Evolutionary conservation across 1,140 invertebrate species (phyloP), one percentile per base, ranked within the genome.

Genomic region (Lucilia cuprina): DNA sequence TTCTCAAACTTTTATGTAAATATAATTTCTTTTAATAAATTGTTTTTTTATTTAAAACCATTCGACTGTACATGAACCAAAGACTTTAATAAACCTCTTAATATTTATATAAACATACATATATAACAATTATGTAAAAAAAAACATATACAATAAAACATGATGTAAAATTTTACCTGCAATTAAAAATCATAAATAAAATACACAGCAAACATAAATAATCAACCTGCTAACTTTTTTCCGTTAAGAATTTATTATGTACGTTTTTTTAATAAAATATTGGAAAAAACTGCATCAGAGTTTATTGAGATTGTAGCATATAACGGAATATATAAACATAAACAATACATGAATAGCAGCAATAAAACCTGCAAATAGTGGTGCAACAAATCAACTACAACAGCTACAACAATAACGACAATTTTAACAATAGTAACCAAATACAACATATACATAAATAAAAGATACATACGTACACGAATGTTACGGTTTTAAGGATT

Each of bases 161-260:
- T 70, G 9, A 70, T 70, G 65, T 60, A 60, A 70, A 70, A 70
- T 4, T 70, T 25, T 25, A 70, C 65, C 65, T 70, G 65, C 65
- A 70, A 70, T 70, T 70, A 70, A 70, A 70, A 70, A 70, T 70
- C 65, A 70, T 70, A 70, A 70, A 70, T 70, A 70, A 70, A 21
- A 70, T 70, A 70, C n/a, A 70, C 65, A 21, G 12, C 19, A 70
- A 70, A 70, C n/a, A 70, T 70, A 70, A 70, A 70, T 70, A 70
- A 70, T 21, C 65, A 70, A 55, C 50, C 41, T 41, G 41, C 41
- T 41, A 55, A 55, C 50, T 17, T 55, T 55, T 13, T 55, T 55
- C 17, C 41, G 41, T 41, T 8, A 7, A 41, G 1, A 41, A 41
- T 55, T 55, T 55, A 55, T 17, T 55, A 21, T 10, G 19, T 70